Evolutionary conservation across 2,888 invertebrate genomes (phyloP).

Genomic region (Notocelia uddmanniana): DNA sequence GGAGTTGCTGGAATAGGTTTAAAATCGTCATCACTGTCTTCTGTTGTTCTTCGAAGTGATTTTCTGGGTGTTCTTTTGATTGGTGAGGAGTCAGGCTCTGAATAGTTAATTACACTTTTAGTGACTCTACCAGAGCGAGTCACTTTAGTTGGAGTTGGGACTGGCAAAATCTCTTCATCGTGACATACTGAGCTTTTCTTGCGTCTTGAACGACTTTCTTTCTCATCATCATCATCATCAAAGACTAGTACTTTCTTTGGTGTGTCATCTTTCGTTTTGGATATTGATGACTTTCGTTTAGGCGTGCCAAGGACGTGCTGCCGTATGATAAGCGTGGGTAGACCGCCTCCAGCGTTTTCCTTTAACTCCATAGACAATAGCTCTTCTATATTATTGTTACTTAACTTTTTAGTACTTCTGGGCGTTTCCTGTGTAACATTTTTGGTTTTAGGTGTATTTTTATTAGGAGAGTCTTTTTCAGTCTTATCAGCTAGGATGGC

Average conservation of each 20-base stretch:
- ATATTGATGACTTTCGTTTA: slow-evolving; percentile 67
- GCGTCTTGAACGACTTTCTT: slow-evolving; percentile 43
- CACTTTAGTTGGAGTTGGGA: slow-evolving; percentile 34
- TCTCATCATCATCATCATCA: slow-evolving; percentile 68
- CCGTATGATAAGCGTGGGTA: slow-evolving; percentile 76
- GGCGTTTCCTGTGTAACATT: slow-evolving; percentile 59
- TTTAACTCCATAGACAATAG: slow-evolving; percentile 73
- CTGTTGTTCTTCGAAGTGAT: slow-evolving; percentile 54
- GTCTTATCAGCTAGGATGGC: slow-evolving; percentile 77
- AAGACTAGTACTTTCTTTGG: slow-evolving; percentile 72
- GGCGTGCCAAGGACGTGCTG: slow-evolving; percentile 69
- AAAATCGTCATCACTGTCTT: slow-evolving; percentile 73
- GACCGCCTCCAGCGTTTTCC: slow-evolving; percentile 77
- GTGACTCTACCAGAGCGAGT: slow-evolving; percentile 66
- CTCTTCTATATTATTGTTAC: slow-evolving; percentile 66
- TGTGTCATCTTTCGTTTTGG: slow-evolving; percentile 65
- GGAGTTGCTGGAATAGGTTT: slow-evolving; percentile 58
- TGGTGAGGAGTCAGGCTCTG: slow-evolving; percentile 66
- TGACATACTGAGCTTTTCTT: slow-evolving; percentile 25
- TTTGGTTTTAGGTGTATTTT: slow-evolving; percentile 59
- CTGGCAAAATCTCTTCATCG: slow-evolving; percentile 35
- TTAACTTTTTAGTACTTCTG: slow-evolving; percentile 62
- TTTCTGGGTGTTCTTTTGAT: slow-evolving; percentile 68
- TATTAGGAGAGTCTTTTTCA: slow-evolving; percentile 72
- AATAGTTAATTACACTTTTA: slow-evolving; percentile 62